These are phyloP conservation scores for Mesocentrotus franciscanus DNA, from an alignment of 53 echinoderm and acorn worm genomes.

Conservation along the genomic window DNA sequence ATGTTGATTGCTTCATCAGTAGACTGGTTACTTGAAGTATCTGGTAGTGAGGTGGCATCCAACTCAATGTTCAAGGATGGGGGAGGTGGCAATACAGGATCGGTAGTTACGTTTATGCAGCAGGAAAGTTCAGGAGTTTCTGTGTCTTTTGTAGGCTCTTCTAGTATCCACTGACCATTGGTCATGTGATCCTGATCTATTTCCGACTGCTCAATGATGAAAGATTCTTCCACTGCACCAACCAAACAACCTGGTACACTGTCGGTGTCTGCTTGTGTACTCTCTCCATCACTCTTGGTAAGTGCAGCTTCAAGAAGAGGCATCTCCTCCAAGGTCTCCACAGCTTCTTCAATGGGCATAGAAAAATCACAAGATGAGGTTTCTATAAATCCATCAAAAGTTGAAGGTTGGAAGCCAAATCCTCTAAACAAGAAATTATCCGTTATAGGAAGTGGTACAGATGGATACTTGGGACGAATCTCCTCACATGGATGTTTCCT, in stretches of 20 bases:
- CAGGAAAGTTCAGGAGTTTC: conserved; percentile 12
- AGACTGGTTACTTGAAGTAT: not conserved
- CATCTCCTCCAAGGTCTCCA: not conserved
- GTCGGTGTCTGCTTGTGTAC: not conserved
- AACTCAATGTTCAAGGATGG: not conserved
- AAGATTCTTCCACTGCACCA: not conserved
- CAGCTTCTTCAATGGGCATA: not conserved
- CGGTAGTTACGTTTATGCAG: not conserved
- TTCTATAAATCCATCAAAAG: not conserved
- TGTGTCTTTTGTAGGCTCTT: not conserved
- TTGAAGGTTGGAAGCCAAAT: conserved; percentile 28
- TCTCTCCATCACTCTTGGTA: not conserved
- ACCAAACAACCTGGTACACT: not conserved
- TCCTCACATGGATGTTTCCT: conserved; percentile 9
- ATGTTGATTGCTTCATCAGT: not conserved
- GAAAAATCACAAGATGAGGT: not conserved
- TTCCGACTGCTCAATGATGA: not conserved
- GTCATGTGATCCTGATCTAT: not conserved
- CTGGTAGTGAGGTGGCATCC: not conserved
- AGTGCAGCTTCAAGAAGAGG: not conserved
- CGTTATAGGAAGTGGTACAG: conserved; percentile 49
- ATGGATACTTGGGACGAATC: conserved; percentile 43
- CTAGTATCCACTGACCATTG: not conserved
- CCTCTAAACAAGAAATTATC: conserved; percentile 20
- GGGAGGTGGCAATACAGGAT: not conserved